These are phyloP conservation scores for Centropyge bicolor DNA, from an alignment of 2,797 vertebrate species.

Conservation along the genomic window DNA sequence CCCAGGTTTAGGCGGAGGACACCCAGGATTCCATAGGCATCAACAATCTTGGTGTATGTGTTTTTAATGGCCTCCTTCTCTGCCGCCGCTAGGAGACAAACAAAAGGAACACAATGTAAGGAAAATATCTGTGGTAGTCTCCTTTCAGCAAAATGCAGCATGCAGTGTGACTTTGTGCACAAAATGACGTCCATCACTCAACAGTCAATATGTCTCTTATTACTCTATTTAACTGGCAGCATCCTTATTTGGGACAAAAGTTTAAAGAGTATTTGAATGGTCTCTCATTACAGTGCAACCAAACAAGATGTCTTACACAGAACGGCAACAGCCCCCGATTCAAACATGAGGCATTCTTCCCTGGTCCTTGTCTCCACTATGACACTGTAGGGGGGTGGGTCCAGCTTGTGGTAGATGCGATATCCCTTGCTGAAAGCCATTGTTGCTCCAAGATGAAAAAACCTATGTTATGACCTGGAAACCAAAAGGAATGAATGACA, in stretches of 20 bases:
- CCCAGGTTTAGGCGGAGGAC: constrained; percentile 96
- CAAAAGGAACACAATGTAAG: constrained; percentile 9
- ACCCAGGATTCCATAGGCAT: constrained; percentile 96
- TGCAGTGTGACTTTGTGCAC: not conserved
- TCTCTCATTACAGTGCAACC: constrained; percentile 24
- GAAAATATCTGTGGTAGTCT: not conserved
- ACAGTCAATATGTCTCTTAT: not conserved
- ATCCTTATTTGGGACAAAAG: not conserved
- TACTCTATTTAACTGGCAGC: not conserved
- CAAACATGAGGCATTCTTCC: constrained; percentile 98
- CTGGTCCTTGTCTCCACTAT: constrained; percentile 94
- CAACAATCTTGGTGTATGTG: constrained; percentile 93
- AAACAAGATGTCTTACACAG: constrained; percentile 89
- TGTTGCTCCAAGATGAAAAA: constrained; percentile 70
- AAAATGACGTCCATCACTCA: not conserved
- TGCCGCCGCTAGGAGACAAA: constrained; percentile 88
- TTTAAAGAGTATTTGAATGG: constrained; percentile 4
- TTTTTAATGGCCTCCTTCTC: constrained; percentile 97
- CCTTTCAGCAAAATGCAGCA: not conserved
- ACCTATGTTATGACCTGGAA: constrained; percentile 71
- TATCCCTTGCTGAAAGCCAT: constrained; percentile 99
- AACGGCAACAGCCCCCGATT: constrained; percentile 97
- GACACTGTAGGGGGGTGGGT: constrained; percentile 96
- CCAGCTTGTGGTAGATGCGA: constrained; percentile 97
- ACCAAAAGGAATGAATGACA: constrained; percentile 14